phyloP scores from a whole-genome alignment of 2,888 invertebrate genomes.

The Spialia ferax region DNA sequence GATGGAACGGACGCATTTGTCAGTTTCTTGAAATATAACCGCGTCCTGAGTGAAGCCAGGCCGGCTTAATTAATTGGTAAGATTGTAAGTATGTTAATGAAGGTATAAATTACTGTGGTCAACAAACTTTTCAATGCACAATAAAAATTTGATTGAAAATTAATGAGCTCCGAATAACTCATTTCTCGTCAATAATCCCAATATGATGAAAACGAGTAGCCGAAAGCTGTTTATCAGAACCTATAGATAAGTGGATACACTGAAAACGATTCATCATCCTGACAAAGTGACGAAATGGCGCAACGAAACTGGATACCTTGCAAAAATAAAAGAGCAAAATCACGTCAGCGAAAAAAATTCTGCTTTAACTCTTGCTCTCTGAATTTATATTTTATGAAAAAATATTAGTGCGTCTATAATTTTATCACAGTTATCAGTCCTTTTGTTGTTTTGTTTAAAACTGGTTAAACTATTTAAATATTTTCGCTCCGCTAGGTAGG shows the following conservation, averaged over 20 bases:
- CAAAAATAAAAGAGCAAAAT: conserved; percentile 29
- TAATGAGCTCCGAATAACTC: neutral
- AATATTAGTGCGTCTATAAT: too few species aligned
- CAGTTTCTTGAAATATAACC: conserved; percentile 80
- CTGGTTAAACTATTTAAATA: too few species aligned
- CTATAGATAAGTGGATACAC: conserved; percentile 32
- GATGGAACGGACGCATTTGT: conserved; percentile 85
- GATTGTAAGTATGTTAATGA: conserved; percentile 75
- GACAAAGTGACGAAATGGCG: conserved; percentile 37
- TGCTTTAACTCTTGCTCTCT: neutral
- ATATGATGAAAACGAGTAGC: conserved; percentile 16
- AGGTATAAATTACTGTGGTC: conserved; percentile 67
- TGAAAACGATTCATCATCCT: conserved; percentile 43
- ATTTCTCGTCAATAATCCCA: conserved; percentile 4
- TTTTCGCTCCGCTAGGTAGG: too few species aligned
- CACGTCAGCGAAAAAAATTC: conserved; percentile 5
- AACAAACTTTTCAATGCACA: conserved; percentile 46
- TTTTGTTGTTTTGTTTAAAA: too few species aligned
- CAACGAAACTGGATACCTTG: conserved; percentile 38
- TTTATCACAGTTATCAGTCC: too few species aligned
- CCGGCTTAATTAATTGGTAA: conserved; percentile 79
- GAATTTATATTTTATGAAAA: neutral
- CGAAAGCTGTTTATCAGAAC: neutral
- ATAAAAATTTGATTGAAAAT: conserved; percentile 10
- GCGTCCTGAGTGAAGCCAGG: conserved; percentile 66